Evolutionary conservation across 2,113 vertebrate genomes (phyloP), one percentile per base, ranked within the genome.

Genomic region (Bagarius yarrelli): DNA sequence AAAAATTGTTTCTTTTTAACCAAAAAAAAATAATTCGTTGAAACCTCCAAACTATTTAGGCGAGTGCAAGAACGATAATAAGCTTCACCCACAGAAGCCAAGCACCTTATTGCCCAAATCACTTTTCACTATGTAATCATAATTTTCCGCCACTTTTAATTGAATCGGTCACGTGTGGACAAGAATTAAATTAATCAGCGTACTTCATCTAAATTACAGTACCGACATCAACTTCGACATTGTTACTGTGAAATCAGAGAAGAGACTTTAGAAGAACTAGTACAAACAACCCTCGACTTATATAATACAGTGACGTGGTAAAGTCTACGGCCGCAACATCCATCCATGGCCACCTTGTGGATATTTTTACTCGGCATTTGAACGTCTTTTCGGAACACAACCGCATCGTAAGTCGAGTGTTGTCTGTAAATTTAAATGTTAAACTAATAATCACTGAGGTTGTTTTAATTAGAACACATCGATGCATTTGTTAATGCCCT

Each of bases 161-260:
- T 50, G 34, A 71, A 72, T 18, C 52, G 11, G 32, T 27, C 4
- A 34, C 6, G 6, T 55, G 55, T 55, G 11, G 52, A 63, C 57
- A 23, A 8, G 13, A 8, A 72, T 21, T 60, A n/a, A 44, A 32
- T 34, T 6, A 30, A 69, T 40, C 47, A 5, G 21, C 9, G 55
- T 19, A 55, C 36, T 56, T 47, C 23, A 59, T 32, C 59, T 64
- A 61, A 76, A 30, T 47, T 30, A 80, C 56, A 78, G 81, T 83
- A 85, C 81, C 78, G 25, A 63, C 30, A 56, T 71, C 63, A 59
- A 40, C 19, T 76, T 47, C 44, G 50, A 70, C 47, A 8, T 3
- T 19, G 25, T 18, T 0, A 69, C n/a, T 69, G 13, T 25, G 66
- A 70, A 70, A 70, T 70, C 47, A 50, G 18, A 50, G 15, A 19